A percentile compares a stretch with the other conserved stretches of the same genome.
phyloP scores from a whole-genome alignment of 2,797 vertebrate species.

The Eulemur coronatus region DNA sequence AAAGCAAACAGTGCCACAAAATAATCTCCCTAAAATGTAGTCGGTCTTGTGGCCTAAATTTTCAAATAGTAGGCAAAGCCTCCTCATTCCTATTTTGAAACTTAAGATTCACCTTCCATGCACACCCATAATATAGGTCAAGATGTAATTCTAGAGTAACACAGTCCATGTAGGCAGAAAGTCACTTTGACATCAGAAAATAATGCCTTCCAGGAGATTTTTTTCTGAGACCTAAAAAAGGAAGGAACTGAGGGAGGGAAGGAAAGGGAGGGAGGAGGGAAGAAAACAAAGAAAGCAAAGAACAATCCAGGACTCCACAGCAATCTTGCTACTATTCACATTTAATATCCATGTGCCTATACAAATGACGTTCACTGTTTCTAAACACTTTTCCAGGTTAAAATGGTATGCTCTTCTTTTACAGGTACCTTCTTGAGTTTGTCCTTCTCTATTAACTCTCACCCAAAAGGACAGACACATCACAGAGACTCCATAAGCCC shows the following conservation, averaged over 20 bases:
- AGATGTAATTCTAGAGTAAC: conserved; percentile 6
- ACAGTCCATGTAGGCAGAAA: neutral
- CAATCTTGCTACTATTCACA: neutral
- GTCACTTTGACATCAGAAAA: conserved; percentile 39
- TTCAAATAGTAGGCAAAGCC: conserved; percentile 58
- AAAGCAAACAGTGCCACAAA: conserved; percentile 26
- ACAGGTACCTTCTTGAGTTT: neutral
- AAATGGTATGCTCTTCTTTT: neutral
- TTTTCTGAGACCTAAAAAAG: conserved; percentile 33
- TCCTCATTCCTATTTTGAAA: conserved; percentile 40
- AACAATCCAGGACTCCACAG: neutral
- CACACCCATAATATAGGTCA: conserved; percentile 42
- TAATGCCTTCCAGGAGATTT: conserved; percentile 31
- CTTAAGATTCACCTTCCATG: neutral
- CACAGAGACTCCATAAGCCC: neutral
- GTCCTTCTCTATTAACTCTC: neutral
- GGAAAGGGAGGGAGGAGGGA: neutral
- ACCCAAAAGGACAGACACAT: neutral
- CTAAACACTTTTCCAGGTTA: neutral
- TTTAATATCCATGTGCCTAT: neutral
- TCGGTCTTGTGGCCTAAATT: conserved; percentile 10
- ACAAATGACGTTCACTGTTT: neutral
- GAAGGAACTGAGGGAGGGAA: neutral
- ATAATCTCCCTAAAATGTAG: conserved; percentile 36
- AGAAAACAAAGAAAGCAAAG: neutral